Evolutionary conservation across 2,797 vertebrate species (phyloP).

Genomic region (Glossophaga mutica): DNA sequence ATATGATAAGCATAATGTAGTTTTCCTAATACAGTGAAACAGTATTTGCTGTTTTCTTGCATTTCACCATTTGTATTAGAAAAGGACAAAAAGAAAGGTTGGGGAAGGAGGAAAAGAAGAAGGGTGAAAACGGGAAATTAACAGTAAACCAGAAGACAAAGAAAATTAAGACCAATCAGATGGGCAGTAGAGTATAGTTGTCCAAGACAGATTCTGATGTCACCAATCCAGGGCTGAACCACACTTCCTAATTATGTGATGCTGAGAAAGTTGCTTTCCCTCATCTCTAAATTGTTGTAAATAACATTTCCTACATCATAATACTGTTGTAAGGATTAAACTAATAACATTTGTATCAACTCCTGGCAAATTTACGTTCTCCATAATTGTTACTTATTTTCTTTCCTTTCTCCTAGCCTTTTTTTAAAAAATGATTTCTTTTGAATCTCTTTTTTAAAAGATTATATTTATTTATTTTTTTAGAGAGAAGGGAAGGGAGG

Average conservation of each 20-base stretch:
- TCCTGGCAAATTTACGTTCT: background rate
- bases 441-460: too few relatives aligned
- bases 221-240: background rate
- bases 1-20: background rate
- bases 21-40: background rate
- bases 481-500: too few relatives aligned
- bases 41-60: background rate
- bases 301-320: background rate
- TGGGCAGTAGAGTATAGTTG: background rate
- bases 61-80: background rate
- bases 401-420: background rate
- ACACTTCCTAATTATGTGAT: background rate
- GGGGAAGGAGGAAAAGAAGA: background rate
- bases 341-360: background rate
- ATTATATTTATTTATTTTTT: too few relatives aligned
- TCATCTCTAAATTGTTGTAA: background rate
- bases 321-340: background rate
- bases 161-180: background rate
- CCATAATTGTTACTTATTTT: background rate
- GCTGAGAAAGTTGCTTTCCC: background rate
- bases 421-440: background rate
- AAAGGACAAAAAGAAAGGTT: background rate
- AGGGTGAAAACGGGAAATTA: background rate
- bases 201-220: background rate
- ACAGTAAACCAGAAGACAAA: background rate